These are phyloP conservation scores for Microplitis manilae DNA, from an alignment of 2,888 invertebrate genomes.

Conservation along the genomic window DNA sequence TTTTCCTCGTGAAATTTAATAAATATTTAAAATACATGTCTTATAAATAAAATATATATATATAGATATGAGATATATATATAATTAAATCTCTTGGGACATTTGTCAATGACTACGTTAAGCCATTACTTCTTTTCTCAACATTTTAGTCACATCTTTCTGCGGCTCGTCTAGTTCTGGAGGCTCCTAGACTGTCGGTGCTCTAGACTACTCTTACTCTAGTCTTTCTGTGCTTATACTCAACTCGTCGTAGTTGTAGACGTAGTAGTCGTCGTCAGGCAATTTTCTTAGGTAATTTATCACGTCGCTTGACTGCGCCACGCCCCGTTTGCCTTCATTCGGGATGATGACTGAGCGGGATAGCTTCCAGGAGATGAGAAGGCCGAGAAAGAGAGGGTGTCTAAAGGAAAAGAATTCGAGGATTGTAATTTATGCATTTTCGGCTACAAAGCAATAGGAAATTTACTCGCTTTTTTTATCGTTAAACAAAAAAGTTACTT, in stretches of 20 bases:
- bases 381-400: not conserved
- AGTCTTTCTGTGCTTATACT: too few species aligned
- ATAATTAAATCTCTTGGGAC: not conserved
- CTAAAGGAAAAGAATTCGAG: conserved; percentile 42
- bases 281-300: conserved; percentile 53
- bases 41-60: not conserved
- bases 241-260: not conserved
- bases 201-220: not conserved
- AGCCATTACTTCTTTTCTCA: conserved; percentile 17
- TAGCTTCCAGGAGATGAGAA: not conserved
- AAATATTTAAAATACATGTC: not conserved
- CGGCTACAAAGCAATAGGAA: conserved; percentile 9
- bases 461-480: not conserved
- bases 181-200: not conserved
- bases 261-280: conserved; percentile 34
- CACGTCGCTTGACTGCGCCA: conserved; percentile 49
- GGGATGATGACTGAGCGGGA: conserved; percentile 27
- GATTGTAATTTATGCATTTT: conserved; percentile 53
- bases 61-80: not conserved
- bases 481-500: not conserved
- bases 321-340: conserved; percentile 50
- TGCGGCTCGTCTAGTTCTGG: conserved; percentile 8
- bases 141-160: conserved; percentile 21
- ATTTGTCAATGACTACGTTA: conserved; percentile 13
- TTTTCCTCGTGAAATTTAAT: too few species aligned